Evolutionary conservation across 2,113 vertebrate species (phyloP), one percentile per base, ranked within the genome.

Genomic region (Rhombomys opimus): DNA sequence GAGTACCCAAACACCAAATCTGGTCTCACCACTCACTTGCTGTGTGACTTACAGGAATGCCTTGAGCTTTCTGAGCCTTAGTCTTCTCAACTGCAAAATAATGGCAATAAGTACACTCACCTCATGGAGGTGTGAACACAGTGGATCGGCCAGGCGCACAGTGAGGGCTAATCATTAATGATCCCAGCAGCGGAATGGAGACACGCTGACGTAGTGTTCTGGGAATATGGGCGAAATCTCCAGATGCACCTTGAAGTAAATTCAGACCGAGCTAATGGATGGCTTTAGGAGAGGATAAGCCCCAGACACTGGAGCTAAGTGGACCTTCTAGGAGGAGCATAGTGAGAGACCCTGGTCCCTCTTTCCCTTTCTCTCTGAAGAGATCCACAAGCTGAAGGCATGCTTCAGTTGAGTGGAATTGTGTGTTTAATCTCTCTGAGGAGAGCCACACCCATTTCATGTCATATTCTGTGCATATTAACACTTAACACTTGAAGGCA

Each of bases 51-150:
- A 15, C 15, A 32, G 4, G 7, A 73, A 52, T 2, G 4, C 57
- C 85, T 87, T 57, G 20, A 63, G 27, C 75, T 95, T 68, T 92
- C 91, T 89, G 61, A 73, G 76, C 46, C 81, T 82, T 57, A 0
- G 9, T 89, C 76, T 78, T 95, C 54, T 32, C 65, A 35, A 87
- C 32, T 32, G 38, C 77, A 96, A 75, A 80, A 91, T 20, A 10
- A 20, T 81, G n/a, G 15, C 52, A 14, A n/a, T 35, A 25, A n/a
- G 2, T 23, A 61, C 12, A 6, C 5, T 76, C 10, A 23, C 30
- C 14, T 90, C 22, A 1, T 9, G 2, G 9, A 52, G 27, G 9
- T 10, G 25, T 18, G 9, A 82, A 76, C 46, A 67, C 65, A 32
- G 6, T 27, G 46, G 32, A 30, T 57, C n/a, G 5, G 57, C 38